These are phyloP conservation scores for Mycalesis mineus DNA, from an alignment of 2,888 invertebrate species.

Conservation along the genomic window DNA sequence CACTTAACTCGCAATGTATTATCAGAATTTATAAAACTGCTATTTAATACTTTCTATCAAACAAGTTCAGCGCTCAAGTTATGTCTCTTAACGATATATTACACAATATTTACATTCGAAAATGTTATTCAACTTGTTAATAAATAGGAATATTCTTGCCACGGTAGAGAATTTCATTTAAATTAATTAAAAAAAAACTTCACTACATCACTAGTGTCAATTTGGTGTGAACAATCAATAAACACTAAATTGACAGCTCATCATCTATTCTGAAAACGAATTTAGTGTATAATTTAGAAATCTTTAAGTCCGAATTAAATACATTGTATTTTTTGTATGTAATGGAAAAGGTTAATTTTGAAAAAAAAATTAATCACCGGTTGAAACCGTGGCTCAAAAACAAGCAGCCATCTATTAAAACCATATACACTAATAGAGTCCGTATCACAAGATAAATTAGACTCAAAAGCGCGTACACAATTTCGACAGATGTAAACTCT, in stretches of 20 bases:
- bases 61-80: slow-evolving; percentile 23
- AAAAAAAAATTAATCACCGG: no score
- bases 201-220: no score
- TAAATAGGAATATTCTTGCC: slow-evolving; percentile 29
- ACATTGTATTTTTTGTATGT: no score
- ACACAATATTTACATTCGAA: slow-evolving; percentile 53
- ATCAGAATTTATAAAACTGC: slow-evolving; percentile 11
- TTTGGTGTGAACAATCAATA: no score
- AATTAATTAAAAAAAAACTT: not conserved
- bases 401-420: slow-evolving; percentile 11
- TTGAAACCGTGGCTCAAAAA: slow-evolving; percentile 11
- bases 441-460: not conserved
- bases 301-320: no score
- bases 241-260: no score
- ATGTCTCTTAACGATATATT: slow-evolving; percentile 41
- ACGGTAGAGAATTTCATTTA: slow-evolving; percentile 3
- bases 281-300: no score
- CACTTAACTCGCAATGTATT: no score
- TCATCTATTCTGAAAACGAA: no score
- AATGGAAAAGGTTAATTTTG: no score
- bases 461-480: slow-evolving; percentile 3
- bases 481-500: slow-evolving; percentile 12
- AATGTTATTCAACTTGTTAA: slow-evolving; percentile 23
- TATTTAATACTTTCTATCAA: slow-evolving; percentile 11
- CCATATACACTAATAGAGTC: not conserved